phyloP scores from a whole-genome alignment of 2,113 vertebrate species.

The Pachypanchax playfairii region DNA sequence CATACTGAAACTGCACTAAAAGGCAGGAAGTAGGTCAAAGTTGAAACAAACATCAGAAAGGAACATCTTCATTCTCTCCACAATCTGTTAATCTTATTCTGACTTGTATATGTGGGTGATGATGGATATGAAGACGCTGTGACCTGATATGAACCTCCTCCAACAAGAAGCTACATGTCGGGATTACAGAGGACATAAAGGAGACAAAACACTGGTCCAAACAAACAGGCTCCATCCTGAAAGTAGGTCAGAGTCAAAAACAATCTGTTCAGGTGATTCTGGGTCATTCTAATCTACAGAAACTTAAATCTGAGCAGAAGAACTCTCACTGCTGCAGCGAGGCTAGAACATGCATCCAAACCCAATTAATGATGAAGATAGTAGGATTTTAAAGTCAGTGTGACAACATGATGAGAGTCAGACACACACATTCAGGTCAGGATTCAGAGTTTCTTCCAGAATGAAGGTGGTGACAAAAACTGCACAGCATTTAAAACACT shows the following conservation, averaged over 20 bases:
- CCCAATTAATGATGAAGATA: too few relatives aligned
- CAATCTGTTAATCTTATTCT: neutral
- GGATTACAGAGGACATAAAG: neutral
- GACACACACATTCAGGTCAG: too few relatives aligned
- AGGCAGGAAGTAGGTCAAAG: neutral
- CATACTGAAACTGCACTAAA: neutral
- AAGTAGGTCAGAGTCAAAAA: conserved; percentile 5
- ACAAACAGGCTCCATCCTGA: neutral
- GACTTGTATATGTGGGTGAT: neutral
- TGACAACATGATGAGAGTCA: too few relatives aligned
- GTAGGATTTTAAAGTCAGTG: too few relatives aligned
- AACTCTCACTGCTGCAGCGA: too few relatives aligned
- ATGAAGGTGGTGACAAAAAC: too few relatives aligned
- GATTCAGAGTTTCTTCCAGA: too few relatives aligned
- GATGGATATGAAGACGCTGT: neutral
- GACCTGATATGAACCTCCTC: conserved; percentile 13
- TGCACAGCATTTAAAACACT: too few relatives aligned
- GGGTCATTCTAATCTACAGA: too few relatives aligned
- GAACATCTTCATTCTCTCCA: neutral
- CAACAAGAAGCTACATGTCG: neutral
- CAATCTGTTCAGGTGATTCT: neutral
- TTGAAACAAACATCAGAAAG: neutral
- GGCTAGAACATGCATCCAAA: too few relatives aligned
- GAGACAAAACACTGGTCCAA: neutral
- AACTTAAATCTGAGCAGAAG: too few relatives aligned